phyloP scores from a whole-genome alignment of 2,113 vertebrate species.

The Platanista minor region DNA sequence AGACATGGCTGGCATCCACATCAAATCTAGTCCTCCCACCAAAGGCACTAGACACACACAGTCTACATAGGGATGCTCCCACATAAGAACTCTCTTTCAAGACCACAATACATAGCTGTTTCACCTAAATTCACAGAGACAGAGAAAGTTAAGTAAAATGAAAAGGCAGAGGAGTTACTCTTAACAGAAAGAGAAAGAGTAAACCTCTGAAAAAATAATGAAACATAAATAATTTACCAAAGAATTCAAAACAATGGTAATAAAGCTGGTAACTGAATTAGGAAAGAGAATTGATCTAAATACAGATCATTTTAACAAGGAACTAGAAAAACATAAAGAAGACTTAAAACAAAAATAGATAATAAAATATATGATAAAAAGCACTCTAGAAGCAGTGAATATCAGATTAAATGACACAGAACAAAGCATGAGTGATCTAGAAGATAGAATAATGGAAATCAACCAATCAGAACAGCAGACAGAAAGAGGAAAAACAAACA shows the following conservation, averaged over 20 bases:
- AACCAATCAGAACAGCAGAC: neutral
- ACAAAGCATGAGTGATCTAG: neutral
- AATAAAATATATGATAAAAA: neutral
- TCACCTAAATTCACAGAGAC: neutral
- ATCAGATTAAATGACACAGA: neutral
- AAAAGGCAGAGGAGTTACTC: neutral
- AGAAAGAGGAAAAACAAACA: neutral
- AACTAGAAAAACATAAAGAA: neutral
- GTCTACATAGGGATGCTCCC: neutral
- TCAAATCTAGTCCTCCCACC: neutral
- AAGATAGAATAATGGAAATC: neutral
- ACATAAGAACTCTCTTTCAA: neutral
- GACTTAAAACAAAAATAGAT: neutral
- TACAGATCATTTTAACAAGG: neutral
- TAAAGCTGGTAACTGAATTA: neutral
- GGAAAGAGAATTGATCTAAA: neutral
- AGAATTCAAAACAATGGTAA: neutral
- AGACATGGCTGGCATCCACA: neutral
- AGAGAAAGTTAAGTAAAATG: neutral
- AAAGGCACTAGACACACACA: neutral
- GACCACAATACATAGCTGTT: neutral
- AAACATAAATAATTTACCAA: neutral
- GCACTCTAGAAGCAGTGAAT: neutral
- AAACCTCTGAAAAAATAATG: neutral
- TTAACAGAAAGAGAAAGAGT: neutral